These are phyloP conservation scores for Chironomus riparius DNA, from an alignment of 2,888 invertebrate species.

Conservation along the genomic window DNA sequence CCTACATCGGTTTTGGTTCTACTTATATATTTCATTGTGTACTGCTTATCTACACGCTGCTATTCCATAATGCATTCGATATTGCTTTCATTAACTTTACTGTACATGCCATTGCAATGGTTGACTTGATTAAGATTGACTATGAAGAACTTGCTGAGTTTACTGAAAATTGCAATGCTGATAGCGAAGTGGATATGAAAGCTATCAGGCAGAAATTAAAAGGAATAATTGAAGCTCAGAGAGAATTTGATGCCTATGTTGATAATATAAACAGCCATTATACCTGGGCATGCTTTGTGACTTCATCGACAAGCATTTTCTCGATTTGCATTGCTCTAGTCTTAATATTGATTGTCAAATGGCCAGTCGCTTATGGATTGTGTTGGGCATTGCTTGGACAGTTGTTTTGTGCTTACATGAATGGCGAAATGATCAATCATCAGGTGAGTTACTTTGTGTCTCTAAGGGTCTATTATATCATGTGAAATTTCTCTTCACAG, in stretches of 20 bases:
- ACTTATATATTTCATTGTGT: not conserved
- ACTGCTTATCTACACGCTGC: not conserved
- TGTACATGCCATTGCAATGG: not conserved
- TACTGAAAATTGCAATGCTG: not conserved
- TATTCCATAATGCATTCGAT: not conserved
- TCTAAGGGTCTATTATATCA: too few species aligned
- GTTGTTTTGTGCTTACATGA: too few species aligned
- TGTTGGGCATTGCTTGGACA: too few species aligned
- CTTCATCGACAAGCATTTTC: too few species aligned
- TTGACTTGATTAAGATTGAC: not conserved
- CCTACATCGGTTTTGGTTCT: not conserved
- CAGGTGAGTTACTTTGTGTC: too few species aligned
- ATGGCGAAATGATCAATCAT: too few species aligned
- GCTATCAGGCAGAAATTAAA: not conserved
- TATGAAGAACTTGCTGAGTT: not conserved
- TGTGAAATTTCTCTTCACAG: not conserved
- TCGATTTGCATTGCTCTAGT: too few species aligned
- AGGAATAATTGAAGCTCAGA: not conserved
- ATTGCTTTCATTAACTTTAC: not conserved
- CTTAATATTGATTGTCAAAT: too few species aligned
- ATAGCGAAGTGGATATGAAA: not conserved
- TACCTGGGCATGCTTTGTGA: too few species aligned
- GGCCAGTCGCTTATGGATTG: too few species aligned
- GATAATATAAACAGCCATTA: too few species aligned
- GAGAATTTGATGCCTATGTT: too few species aligned